Percentiles rank a stretch among this genome's conserved stretches.
These are phyloP conservation scores for Trachymyrmex cornetzi DNA, from an alignment of 1,140 invertebrate species.

Conservation along the genomic window DNA sequence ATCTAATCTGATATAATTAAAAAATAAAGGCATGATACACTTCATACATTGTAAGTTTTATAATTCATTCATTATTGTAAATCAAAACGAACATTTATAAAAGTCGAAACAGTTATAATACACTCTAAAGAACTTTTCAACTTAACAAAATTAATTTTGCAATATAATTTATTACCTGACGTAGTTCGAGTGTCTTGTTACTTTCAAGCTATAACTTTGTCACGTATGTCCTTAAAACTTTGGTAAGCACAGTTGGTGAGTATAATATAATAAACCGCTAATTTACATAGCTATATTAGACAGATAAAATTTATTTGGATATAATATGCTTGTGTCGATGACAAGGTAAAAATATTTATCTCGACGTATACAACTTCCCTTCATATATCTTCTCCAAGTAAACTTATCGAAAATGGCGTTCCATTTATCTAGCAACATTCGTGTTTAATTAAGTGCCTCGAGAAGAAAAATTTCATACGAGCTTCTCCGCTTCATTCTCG, in stretches of 20 bases:
- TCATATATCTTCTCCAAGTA: conserved; percentile 1
- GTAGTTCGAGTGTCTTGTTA: background rate
- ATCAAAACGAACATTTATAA: background rate
- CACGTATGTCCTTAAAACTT: background rate
- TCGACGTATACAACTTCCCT: background rate
- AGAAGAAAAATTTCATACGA: conserved; percentile 25
- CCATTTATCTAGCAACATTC: conserved; percentile 18
- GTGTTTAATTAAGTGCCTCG: conserved; percentile 41
- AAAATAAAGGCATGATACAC: background rate
- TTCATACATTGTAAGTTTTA: background rate
- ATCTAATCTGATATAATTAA: conserved; percentile 25
- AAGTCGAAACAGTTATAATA: background rate
- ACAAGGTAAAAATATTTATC: background rate
- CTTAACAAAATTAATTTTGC: background rate
- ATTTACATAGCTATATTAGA: background rate
- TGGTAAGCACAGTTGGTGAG: background rate
- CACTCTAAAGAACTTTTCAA: background rate
- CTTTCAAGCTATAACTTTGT: background rate
- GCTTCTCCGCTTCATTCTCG: background rate
- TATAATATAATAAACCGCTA: conserved; percentile 4
- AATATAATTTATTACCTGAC: conserved; percentile 10
- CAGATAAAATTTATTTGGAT: conserved; percentile 7
- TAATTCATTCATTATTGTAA: background rate
- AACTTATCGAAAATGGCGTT: background rate
- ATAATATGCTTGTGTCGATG: background rate